These are phyloP conservation scores for Schlechtendalia chinensis DNA, from an alignment of 1,140 invertebrate species.

Conservation along the genomic window DNA sequence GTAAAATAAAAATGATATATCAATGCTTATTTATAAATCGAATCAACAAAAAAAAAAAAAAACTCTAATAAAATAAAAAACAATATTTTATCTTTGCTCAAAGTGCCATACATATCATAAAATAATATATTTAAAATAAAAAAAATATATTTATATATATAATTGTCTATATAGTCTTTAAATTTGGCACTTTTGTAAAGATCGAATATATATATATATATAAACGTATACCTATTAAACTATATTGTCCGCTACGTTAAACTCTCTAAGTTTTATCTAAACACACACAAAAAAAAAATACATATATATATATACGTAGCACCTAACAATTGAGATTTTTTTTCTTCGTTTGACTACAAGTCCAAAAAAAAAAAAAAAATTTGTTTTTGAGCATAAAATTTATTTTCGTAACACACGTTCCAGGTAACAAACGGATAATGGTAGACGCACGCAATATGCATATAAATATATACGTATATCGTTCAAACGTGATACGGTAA, in stretches of 20 bases:
- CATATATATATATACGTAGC: slow-evolving; percentile 24
- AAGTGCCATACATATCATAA: slow-evolving; percentile 3
- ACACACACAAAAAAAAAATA: not conserved
- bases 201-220: not conserved
- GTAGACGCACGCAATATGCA: not conserved
- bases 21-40: not conserved
- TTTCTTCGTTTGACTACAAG: not conserved
- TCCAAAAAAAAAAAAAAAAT: slow-evolving; percentile 37
- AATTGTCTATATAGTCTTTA: slow-evolving; percentile 12
- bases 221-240: not conserved
- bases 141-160: not conserved
- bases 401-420: slow-evolving; percentile 22
- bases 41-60: not conserved
- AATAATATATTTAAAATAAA: not conserved
- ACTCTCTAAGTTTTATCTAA: not conserved
- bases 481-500: too few species aligned
- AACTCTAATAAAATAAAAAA: not conserved
- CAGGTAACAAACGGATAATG: slow-evolving; percentile 42
- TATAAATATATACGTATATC: too few species aligned
- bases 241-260: not conserved
- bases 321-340: slow-evolving; percentile 27
- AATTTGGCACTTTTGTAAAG: slow-evolving; percentile 21
- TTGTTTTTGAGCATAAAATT: slow-evolving; percentile 35
- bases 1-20: slow-evolving; percentile 20
- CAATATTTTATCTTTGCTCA: not conserved